These are phyloP conservation scores for Eupithecia insigniata DNA, from an alignment of 2,888 invertebrate genomes.

Conservation along the genomic window DNA sequence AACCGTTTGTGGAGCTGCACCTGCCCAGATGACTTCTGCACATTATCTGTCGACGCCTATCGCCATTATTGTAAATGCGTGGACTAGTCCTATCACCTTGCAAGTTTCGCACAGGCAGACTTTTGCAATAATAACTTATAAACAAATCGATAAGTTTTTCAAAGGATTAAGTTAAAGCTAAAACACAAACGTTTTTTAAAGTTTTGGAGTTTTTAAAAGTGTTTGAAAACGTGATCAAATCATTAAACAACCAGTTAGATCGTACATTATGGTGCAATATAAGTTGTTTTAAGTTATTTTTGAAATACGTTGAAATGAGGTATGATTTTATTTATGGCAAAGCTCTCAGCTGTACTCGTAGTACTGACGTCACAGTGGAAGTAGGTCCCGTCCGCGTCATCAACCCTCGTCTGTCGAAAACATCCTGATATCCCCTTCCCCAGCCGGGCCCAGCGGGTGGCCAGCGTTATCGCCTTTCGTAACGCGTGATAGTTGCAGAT, in stretches of 20 bases:
- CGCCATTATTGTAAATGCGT: slow-evolving; percentile 35
- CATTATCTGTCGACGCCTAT: slow-evolving; percentile 63
- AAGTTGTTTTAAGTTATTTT: neutral
- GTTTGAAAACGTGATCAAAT: neutral
- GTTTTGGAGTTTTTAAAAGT: neutral
- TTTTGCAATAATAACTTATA: slow-evolving; percentile 9
- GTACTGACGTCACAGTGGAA: slow-evolving; percentile 69
- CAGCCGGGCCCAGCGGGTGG: slow-evolving; percentile 43
- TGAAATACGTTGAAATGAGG: slow-evolving; percentile 27
- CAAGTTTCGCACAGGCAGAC: neutral
- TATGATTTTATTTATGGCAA: slow-evolving; percentile 63
- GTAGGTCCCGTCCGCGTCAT: slow-evolving; percentile 64
- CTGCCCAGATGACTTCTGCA: slow-evolving; percentile 77
- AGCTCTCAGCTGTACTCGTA: slow-evolving; percentile 47
- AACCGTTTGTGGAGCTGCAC: slow-evolving; percentile 77
- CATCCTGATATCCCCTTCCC: slow-evolving; percentile 45
- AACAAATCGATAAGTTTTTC: neutral
- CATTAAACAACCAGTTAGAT: neutral
- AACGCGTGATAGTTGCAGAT: slow-evolving; percentile 32
- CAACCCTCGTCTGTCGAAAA: slow-evolving; percentile 48
- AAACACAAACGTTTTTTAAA: neutral
- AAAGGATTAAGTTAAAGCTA: neutral
- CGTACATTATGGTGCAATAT: neutral
- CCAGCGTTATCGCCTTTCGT: slow-evolving; percentile 33
- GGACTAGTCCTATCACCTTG: slow-evolving; percentile 19